phyloP scores from a whole-genome alignment of 1,140 invertebrate genomes.

The Caenorhabditis elegans region WBcel235 BX284606.5:3809501-3810000 shows the following conservation, averaged over 20 bases:
- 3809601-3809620: neutral
- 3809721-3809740: neutral
- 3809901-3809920: neutral
- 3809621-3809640: neutral
- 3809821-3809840: conserved; percentile 5
- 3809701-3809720: neutral
- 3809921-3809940: neutral
- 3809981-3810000: neutral
- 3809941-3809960: neutral
- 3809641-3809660: neutral
- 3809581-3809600: neutral
- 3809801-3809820: neutral
- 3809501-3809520: neutral
- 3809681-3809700: neutral
- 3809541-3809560: neutral
- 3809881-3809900: neutral
- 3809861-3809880: conserved; percentile 5
- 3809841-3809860: neutral
- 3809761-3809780: conserved; percentile 5
- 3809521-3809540: neutral
- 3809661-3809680: neutral
- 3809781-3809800: neutral
- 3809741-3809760: neutral
- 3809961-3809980: neutral
- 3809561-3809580: neutral